These are phyloP conservation scores for Pollimyrus isidori DNA, from an alignment of 2,113 vertebrate species.

Conservation along the genomic window DNA sequence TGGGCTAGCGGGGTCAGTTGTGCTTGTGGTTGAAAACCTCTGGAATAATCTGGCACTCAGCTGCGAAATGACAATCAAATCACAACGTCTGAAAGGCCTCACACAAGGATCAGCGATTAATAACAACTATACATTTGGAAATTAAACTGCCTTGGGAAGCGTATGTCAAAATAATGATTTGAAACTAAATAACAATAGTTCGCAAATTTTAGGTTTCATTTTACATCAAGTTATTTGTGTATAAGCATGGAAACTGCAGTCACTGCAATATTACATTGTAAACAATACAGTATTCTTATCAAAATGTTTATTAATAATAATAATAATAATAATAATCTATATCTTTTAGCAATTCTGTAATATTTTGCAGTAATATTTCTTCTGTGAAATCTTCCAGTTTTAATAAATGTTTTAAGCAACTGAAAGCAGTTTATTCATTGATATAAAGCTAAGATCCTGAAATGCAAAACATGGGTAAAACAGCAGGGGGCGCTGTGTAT, in stretches of 20 bases:
- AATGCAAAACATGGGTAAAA: neutral
- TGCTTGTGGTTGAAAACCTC: slow-evolving; percentile 27
- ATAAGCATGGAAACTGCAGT: neutral
- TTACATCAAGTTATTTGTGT: neutral
- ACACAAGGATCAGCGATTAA: neutral
- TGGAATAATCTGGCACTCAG: slow-evolving; percentile 19
- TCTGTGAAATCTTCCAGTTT: neutral
- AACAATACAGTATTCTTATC: neutral
- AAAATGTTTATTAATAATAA: neutral
- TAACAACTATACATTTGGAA: neutral
- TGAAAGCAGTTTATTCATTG: neutral
- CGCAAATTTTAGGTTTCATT: neutral
- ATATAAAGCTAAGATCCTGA: neutral
- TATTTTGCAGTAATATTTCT: neutral
- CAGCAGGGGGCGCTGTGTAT: neutral
- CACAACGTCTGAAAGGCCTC: neutral
- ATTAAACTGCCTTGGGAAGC: neutral
- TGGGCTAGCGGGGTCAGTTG: slow-evolving; percentile 36
- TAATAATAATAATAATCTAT: neutral
- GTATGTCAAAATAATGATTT: neutral
- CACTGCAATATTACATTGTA: neutral
- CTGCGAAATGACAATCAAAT: slow-evolving; percentile 20
- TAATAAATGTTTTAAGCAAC: neutral
- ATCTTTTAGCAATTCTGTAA: neutral
- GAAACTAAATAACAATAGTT: neutral